Conservation (phyloP, 2,888 invertebrate genomes). For the Mactromeris polynyma region DNA sequence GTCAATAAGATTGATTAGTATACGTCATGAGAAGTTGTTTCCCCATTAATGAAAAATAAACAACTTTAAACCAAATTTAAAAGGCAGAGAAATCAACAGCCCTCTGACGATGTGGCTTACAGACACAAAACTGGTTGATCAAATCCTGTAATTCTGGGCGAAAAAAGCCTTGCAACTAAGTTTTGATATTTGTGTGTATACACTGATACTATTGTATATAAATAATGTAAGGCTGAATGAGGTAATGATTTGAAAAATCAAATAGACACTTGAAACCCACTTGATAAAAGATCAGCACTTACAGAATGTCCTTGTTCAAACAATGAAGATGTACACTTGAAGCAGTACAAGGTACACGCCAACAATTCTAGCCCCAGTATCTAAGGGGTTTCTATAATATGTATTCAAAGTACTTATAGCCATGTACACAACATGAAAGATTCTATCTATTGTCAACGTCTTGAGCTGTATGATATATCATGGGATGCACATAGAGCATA, state of each 20-base stretch:
- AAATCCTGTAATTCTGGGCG: no score
- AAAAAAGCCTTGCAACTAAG: background rate
- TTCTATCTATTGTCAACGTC: background rate
- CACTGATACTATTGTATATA: background rate
- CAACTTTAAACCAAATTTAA: no score
- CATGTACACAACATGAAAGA: background rate
- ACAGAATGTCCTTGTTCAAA: background rate
- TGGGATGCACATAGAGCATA: background rate
- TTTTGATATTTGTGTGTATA: background rate
- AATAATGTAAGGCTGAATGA: background rate
- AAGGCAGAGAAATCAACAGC: no score
- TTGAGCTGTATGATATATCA: background rate
- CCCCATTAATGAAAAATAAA: no score
- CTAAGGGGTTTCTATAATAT: background rate
- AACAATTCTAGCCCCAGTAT: background rate
- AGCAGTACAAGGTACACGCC: background rate
- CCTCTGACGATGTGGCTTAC: no score
- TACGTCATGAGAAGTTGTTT: no score
- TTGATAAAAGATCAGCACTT: conserved; percentile 4
- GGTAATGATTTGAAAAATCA: conserved; percentile 10
- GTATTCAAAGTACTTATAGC: background rate
- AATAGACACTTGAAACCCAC: conserved; percentile 13
- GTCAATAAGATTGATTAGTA: no score
- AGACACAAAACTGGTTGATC: no score
- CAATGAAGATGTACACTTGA: conserved; percentile 5